phyloP scores from a whole-genome alignment of 2,797 vertebrate genomes.

The Chelon labrosus region DNA sequence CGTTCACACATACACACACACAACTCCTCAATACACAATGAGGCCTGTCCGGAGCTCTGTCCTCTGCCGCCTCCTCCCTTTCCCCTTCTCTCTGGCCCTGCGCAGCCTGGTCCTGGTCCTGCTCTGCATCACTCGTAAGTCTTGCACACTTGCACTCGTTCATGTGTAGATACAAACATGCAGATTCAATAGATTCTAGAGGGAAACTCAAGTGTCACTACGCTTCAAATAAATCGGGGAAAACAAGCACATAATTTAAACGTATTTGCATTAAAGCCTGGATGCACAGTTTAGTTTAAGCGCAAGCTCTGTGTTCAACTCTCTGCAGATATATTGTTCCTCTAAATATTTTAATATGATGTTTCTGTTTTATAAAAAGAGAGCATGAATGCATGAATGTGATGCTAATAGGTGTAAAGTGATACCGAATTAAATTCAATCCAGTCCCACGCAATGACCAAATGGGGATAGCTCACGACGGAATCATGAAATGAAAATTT shows the following conservation, averaged over 20 bases:
- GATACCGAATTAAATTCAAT: slow-evolving; percentile 42
- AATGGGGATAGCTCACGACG: slow-evolving; percentile 6
- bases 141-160: slow-evolving; percentile 35
- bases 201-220: slow-evolving; percentile 48
- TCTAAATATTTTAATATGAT: slow-evolving; percentile 32
- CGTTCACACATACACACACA: slow-evolving; percentile 19
- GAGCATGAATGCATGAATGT: slow-evolving; percentile 18
- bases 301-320: slow-evolving; percentile 15
- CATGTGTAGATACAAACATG: slow-evolving; percentile 30
- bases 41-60: slow-evolving; percentile 77
- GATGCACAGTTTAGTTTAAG: slow-evolving; percentile 7
- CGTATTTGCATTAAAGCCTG: slow-evolving; percentile 11
- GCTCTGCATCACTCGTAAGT: slow-evolving; percentile 78
- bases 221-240: slow-evolving; percentile 28
- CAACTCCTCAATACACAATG: slow-evolving; percentile 82
- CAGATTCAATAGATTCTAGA: slow-evolving; percentile 41
- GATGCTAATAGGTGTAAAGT: slow-evolving; percentile 49
- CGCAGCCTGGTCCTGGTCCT: slow-evolving; percentile 75
- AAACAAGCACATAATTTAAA: slow-evolving; percentile 18
- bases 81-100: slow-evolving; percentile 67
- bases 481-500: slow-evolving; percentile 39
- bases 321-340: slow-evolving; percentile 19
- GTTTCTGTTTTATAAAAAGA: slow-evolving; percentile 27
- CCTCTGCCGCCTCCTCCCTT: slow-evolving; percentile 71
- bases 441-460: slow-evolving; percentile 21